Base-by-base conservation (phyloP, 2,113 vertebrate species). In the Lates calcarifer region DNA sequence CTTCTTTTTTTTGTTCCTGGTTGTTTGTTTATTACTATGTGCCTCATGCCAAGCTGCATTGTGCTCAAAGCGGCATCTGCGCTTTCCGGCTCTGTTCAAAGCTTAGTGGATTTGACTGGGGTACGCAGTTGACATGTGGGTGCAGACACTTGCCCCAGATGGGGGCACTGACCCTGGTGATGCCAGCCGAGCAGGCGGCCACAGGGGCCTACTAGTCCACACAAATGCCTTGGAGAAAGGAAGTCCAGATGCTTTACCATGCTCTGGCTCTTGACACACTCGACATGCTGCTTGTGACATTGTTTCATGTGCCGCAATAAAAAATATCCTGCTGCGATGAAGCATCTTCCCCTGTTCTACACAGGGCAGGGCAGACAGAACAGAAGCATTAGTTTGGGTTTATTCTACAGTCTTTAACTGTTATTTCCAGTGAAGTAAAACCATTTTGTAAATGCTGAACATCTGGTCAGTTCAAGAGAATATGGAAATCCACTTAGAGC, bases 381-480 rank as follows among this genome's bases (percentile, higher is more conserved):
- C 70, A 79, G 87, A 89, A 33, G 64, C 83, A 89, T 91, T 91
- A 74, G 66, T 87, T 90, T 82, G 82, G 82, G 41, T 90, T 86
- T 87, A 82, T 91, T 92, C 85, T 79, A 47, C 87, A 79, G 67
- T 81, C 71, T 83, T 87, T 68, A 83, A 69, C 84, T 79, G 88
- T 87, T 85, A 87, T 89, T 87, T 88, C 79, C 78, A 85, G 80
- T 29, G 39, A 89, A 90, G 84, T 88, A 84, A 93, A 91, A 83
- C 67, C 63, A 91, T 93, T 93, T 90, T 66, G 84, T 72, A 83
- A 92, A 92, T 92, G 85, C 39, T 81, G 90, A 95, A 95, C 95
- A 95, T 94, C 94, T 95, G 95, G 94, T 93, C 93, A 94, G 90
- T 94, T 90, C 70, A 82, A 90, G 78, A 90, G 91, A 95, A 93